phyloP scores from a whole-genome alignment of 2,888 invertebrate species.

The Pardosa pseudoannulata region DNA sequence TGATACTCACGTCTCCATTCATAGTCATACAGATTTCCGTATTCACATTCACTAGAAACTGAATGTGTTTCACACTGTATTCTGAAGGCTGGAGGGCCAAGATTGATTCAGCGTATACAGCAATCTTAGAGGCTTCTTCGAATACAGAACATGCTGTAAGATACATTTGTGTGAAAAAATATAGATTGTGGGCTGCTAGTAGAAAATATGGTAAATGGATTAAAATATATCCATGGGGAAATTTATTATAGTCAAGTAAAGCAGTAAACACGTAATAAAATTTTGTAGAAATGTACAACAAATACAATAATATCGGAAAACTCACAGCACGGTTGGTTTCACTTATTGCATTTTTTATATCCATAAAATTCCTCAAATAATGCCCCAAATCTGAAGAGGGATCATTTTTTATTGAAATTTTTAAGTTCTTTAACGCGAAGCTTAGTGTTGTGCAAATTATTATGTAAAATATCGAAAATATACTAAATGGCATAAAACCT shows the following conservation, averaged over 20 bases:
- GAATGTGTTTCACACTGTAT: neutral
- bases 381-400: neutral
- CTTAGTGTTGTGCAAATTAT: neutral
- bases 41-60: neutral
- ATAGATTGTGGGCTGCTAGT: neutral
- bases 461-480: neutral
- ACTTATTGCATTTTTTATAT: neutral
- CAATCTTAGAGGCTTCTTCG: neutral
- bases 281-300: neutral
- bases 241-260: neutral
- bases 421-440: neutral
- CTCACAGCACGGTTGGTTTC: neutral
- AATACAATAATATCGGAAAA: neutral
- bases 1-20: neutral
- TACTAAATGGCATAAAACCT: neutral
- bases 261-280: neutral
- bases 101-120: neutral
- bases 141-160: neutral
- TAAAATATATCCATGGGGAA: too few species aligned
- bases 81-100: neutral
- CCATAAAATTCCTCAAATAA: neutral
- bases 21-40: neutral
- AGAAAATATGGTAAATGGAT: neutral
- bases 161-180: neutral
- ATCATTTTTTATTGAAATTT: neutral